These are phyloP conservation scores for Euzophera pinguis DNA, from an alignment of 2,888 invertebrate species.

Conservation along the genomic window DNA sequence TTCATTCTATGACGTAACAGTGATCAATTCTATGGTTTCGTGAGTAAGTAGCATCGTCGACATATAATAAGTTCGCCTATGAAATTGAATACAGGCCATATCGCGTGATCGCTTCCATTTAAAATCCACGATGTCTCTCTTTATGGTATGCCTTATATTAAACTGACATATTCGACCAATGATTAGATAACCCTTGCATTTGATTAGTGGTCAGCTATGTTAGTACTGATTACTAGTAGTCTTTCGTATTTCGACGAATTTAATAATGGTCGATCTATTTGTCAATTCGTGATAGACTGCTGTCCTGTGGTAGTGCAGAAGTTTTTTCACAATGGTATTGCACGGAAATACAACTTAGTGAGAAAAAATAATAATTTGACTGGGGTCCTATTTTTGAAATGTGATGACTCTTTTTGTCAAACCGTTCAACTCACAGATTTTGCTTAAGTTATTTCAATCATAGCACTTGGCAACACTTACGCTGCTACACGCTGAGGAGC, in stretches of 20 bases:
- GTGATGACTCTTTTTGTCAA: too few species aligned
- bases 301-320: too few species aligned
- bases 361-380: too few species aligned
- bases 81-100: constrained; percentile 63
- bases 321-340: too few species aligned
- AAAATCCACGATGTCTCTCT: constrained; percentile 63
- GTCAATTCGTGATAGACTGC: neutral
- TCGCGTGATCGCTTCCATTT: constrained; percentile 62
- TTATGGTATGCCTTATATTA: constrained; percentile 51
- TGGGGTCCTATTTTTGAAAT: too few species aligned
- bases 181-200: constrained; percentile 50
- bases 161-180: constrained; percentile 46
- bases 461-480: too few species aligned
- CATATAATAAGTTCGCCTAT: constrained; percentile 68
- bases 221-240: neutral
- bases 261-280: too few species aligned
- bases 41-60: constrained; percentile 49
- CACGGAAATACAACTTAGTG: too few species aligned
- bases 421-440: too few species aligned
- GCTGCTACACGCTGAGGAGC: too few species aligned
- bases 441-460: too few species aligned
- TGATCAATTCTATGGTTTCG: constrained; percentile 57
- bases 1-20: constrained; percentile 18
- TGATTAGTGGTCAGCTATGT: neutral
- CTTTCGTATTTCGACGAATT: neutral